Percentiles rank a stretch among this genome's conserved stretches.
Evolutionary conservation across 2,113 vertebrate genomes (phyloP).

Genomic region (Thomomys bottae): DNA sequence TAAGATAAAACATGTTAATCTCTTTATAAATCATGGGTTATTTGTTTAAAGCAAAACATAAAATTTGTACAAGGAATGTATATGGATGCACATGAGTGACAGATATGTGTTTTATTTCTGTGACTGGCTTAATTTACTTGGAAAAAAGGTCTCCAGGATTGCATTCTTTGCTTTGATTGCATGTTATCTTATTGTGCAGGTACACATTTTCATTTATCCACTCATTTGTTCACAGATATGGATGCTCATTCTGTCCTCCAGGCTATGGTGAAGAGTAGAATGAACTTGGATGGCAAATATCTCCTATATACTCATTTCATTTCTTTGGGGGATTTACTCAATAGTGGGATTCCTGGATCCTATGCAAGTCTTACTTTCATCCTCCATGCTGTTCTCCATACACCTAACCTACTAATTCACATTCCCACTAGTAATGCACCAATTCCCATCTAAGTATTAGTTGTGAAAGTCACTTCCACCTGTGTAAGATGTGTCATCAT

Average conservation of each 20-base stretch:
- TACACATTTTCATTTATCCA: not conserved
- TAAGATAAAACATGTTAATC: constrained; percentile 17
- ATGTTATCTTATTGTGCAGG: too few species aligned
- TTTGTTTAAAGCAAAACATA: constrained; percentile 27
- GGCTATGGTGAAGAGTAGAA: not conserved
- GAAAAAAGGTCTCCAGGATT: not conserved
- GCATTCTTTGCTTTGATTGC: not conserved
- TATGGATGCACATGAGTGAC: not conserved
- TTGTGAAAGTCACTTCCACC: not conserved
- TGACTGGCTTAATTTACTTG: not conserved
- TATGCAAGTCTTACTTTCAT: not conserved
- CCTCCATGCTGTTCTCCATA: not conserved
- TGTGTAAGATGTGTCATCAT: not conserved
- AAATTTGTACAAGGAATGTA: not conserved
- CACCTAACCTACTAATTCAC: too few species aligned
- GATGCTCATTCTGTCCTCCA: not conserved
- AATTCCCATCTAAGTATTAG: not conserved
- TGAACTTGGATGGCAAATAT: not conserved
- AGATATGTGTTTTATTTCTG: not conserved
- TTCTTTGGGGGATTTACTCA: not conserved
- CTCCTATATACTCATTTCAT: not conserved
- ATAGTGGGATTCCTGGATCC: not conserved
- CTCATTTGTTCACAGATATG: not conserved
- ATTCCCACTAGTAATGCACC: too few species aligned
- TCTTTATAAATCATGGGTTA: not conserved